A percentile compares a stretch with the other conserved stretches of the same genome.
These are phyloP conservation scores for Alauda arvensis DNA, from an alignment of 2,797 vertebrate genomes.

Conservation along the genomic window DNA sequence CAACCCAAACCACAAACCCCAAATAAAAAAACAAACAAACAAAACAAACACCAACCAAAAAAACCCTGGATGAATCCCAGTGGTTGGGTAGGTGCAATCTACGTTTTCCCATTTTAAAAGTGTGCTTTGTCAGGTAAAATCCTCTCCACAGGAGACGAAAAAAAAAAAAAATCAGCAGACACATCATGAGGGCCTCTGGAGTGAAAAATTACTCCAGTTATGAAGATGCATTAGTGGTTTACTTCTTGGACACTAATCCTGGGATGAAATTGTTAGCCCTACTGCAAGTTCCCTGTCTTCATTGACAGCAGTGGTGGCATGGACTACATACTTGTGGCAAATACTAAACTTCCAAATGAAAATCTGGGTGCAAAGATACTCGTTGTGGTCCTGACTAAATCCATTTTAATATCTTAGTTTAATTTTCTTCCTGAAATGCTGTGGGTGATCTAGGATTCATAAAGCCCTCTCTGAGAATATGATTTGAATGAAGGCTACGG, in stretches of 20 bases:
- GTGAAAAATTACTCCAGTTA: neutral
- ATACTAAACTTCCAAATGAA: neutral
- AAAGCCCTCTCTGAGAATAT: neutral
- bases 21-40: too few relatives aligned
- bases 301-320: neutral
- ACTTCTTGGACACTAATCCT: neutral
- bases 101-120: neutral
- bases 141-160: neutral
- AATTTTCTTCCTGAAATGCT: neutral
- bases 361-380: neutral
- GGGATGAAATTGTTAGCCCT: neutral
- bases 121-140: neutral
- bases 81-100: neutral
- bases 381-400: neutral
- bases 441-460: too few relatives aligned
- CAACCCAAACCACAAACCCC: too few relatives aligned
- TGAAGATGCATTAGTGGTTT: neutral
- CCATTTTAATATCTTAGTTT: neutral
- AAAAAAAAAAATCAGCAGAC: neutral
- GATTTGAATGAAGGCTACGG: neutral
- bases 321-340: neutral
- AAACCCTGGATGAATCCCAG: neutral
- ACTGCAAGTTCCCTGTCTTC: neutral
- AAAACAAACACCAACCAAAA: too few relatives aligned
- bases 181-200: neutral